phyloP scores from a whole-genome alignment of 1,140 invertebrate genomes.

The Calephelis virginiensis region DNA sequence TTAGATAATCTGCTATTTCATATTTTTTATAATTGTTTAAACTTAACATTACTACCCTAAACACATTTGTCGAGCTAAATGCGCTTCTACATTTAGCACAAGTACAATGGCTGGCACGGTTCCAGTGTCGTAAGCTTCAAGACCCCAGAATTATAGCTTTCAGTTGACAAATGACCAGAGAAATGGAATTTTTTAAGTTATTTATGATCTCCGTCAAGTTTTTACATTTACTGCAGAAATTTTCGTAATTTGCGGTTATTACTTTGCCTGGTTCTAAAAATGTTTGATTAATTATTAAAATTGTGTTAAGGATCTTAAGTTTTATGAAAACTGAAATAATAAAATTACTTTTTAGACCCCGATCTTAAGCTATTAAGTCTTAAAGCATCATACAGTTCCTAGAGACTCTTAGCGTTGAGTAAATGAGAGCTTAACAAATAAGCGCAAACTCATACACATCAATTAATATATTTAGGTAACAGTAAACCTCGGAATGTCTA shows the following conservation, averaged over 20 bases:
- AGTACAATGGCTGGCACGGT: conserved; percentile 1
- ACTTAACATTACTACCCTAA: neutral
- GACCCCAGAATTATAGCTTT: conserved; percentile 7
- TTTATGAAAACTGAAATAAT: too few relatives aligned
- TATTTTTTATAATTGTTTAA: conserved; percentile 1
- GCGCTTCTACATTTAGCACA: neutral
- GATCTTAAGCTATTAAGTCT: neutral
- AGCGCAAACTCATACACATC: too few relatives aligned
- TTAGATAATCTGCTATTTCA: neutral
- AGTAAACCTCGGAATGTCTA: too few relatives aligned
- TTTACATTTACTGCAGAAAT: neutral
- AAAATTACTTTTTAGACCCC: too few relatives aligned
- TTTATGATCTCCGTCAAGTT: neutral
- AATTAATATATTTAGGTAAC: too few relatives aligned
- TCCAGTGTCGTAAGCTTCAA: conserved; percentile 15
- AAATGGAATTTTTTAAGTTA: neutral
- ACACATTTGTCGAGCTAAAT: conserved; percentile 2
- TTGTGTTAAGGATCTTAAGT: too few relatives aligned
- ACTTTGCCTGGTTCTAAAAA: neutral
- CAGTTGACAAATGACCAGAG: neutral
- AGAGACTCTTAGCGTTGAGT: too few relatives aligned
- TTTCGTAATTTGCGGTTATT: neutral
- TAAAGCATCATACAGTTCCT: too few relatives aligned
- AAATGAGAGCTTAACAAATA: too few relatives aligned
- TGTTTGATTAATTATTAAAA: too few relatives aligned